These are phyloP conservation scores for Notarius lentiginosus DNA, from an alignment of 2,113 vertebrate species.

Conservation along the genomic window DNA sequence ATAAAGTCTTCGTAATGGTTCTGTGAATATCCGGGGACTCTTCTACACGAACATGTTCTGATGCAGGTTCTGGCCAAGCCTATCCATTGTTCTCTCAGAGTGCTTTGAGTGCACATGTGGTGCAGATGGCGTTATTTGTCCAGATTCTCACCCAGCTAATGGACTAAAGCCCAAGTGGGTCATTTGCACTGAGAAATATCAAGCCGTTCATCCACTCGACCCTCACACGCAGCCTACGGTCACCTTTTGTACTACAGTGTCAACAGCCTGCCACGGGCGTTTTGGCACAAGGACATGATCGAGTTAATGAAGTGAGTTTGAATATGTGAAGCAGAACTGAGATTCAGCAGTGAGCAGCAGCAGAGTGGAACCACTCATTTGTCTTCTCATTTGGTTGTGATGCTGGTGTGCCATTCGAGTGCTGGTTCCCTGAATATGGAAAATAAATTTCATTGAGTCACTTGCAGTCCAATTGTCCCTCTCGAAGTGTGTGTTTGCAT, in stretches of 20 bases:
- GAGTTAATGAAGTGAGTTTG: constrained; percentile 50
- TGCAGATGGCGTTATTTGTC: constrained; percentile 57
- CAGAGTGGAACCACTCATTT: constrained; percentile 13
- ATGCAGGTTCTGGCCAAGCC: constrained; percentile 26
- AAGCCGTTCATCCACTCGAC: constrained; percentile 49
- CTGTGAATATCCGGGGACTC: constrained; percentile 19
- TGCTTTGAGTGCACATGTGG: constrained; percentile 25
- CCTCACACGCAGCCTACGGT: constrained; percentile 34
- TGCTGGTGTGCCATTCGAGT: background rate
- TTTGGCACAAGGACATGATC: constrained; percentile 51
- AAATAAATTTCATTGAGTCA: background rate
- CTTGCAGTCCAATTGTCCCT: background rate
- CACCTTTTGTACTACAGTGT: constrained; percentile 42
- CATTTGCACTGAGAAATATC: constrained; percentile 54
- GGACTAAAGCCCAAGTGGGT: constrained; percentile 57
- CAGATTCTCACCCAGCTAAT: constrained; percentile 56
- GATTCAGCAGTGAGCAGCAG: constrained; percentile 26
- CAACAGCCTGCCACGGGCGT: constrained; percentile 42
- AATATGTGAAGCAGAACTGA: constrained; percentile 49
- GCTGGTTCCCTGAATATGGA: no score
- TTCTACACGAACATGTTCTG: constrained; percentile 26
- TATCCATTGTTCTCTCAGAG: constrained; percentile 36
- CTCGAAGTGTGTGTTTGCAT: background rate
- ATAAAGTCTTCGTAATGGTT: constrained; percentile 35
- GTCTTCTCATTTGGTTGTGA: constrained; percentile 20